A percentile compares a stretch with the other conserved stretches of the same genome.
These are phyloP conservation scores for Tetraodon nigroviridis DNA, from an alignment of 2,113 vertebrate species.

Conservation along the genomic window DNA sequence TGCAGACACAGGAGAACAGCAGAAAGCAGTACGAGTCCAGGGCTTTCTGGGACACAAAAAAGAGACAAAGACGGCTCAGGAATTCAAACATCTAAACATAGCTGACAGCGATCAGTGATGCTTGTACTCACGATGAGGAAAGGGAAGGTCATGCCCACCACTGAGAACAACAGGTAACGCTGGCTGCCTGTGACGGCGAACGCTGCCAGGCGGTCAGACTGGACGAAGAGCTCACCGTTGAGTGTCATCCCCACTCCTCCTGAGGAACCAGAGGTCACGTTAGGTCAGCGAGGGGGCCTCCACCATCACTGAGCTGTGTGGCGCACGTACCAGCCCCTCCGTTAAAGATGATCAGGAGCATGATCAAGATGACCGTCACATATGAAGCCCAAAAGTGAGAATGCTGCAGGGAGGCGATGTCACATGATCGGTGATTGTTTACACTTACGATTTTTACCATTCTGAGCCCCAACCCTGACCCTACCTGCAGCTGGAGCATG, in stretches of 20 bases:
- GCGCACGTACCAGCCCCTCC: constrained; percentile 76
- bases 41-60: constrained; percentile 33
- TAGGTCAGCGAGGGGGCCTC: neutral
- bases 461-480: no score
- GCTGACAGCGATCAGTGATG: no score
- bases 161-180: constrained; percentile 43
- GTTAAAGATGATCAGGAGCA: constrained; percentile 56
- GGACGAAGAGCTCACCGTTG: constrained; percentile 68
- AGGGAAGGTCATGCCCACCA: constrained; percentile 65
- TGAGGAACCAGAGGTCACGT: constrained; percentile 17
- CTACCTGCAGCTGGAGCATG: constrained; percentile 74
- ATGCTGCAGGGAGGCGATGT: constrained; percentile 59
- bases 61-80: no score
- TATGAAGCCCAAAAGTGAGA: constrained; percentile 73
- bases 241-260: constrained; percentile 45
- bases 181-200: constrained; percentile 57
- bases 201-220: constrained; percentile 65
- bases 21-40: constrained; percentile 64
- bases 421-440: neutral
- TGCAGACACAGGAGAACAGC: constrained; percentile 58
- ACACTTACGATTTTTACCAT: no score
- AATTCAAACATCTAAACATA: no score
- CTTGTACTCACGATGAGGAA: constrained; percentile 69
- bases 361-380: constrained; percentile 74
- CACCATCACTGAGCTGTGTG: neutral